Evolutionary conservation across 1,140 invertebrate species (phyloP).

Genomic region (Theocolax elegans): DNA sequence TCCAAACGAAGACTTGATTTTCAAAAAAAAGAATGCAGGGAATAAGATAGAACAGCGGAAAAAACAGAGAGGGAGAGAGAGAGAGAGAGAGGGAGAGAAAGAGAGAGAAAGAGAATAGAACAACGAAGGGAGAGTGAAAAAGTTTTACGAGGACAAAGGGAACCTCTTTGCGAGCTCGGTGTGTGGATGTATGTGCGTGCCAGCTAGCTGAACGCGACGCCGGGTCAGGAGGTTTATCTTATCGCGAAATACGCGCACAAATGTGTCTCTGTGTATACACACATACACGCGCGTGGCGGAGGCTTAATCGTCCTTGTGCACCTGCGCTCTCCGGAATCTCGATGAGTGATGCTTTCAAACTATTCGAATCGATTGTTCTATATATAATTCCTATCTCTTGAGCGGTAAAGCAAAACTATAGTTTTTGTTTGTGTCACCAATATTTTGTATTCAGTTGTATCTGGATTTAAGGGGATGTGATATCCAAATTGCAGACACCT

Average conservation of each 20-base stretch:
- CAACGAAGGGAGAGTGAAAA: background rate
- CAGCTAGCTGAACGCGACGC: background rate
- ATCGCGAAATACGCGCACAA: no score
- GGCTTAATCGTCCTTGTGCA: background rate
- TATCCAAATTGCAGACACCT: no score
- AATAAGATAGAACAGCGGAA: background rate
- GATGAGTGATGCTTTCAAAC: background rate
- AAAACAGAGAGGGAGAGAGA: background rate
- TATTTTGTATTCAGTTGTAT: no score
- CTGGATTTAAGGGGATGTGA: no score
- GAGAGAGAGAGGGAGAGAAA: background rate
- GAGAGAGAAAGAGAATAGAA: background rate
- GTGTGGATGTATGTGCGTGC: no score
- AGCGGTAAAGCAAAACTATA: no score
- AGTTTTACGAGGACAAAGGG: background rate
- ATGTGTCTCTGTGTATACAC: background rate
- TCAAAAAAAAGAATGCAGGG: conserved; percentile 1
- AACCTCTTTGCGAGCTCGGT: conserved; percentile 7
- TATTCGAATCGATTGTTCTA: no score
- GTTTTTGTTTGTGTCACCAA: no score
- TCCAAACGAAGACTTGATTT: conserved; percentile 17
- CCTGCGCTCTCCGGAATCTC: background rate
- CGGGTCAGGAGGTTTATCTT: conserved; percentile 32
- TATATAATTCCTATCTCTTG: no score
- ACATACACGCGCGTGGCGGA: background rate